These are phyloP conservation scores for Heterochromis multidens DNA, from an alignment of 2,113 vertebrate genomes.

Conservation along the genomic window DNA sequence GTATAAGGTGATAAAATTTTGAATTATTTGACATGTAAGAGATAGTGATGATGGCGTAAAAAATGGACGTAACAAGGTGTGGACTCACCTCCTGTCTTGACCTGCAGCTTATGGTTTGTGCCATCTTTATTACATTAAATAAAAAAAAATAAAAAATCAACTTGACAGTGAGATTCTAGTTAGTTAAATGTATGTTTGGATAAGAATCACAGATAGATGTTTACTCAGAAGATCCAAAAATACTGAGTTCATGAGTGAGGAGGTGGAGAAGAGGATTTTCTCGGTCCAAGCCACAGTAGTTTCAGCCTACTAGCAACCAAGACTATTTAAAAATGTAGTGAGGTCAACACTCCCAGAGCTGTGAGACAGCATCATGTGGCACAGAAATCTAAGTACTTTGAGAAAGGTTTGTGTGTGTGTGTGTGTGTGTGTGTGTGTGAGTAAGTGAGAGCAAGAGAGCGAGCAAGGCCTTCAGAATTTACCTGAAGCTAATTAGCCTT, in stretches of 20 bases:
- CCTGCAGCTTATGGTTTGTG: background rate
- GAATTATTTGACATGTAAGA: no score
- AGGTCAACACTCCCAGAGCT: constrained; percentile 1
- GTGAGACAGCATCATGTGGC: background rate
- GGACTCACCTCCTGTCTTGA: no score
- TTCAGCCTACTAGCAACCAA: background rate
- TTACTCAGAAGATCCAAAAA: background rate
- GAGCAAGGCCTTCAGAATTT: constrained; percentile 40
- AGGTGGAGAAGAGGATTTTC: background rate
- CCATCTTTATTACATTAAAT: background rate
- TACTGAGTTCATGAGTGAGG: background rate
- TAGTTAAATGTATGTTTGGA: no score
- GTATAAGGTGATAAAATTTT: background rate
- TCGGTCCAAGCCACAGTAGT: background rate
- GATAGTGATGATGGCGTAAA: no score
- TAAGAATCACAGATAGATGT: no score
- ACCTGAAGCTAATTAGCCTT: constrained; percentile 69
- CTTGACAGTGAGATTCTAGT: no score
- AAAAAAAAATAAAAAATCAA: no score
- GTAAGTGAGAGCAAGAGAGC: background rate
- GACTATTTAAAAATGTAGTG: background rate
- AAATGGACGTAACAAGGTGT: no score
- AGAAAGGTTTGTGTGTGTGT: background rate
- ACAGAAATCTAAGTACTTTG: background rate
- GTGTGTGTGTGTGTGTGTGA: background rate